Evolutionary conservation across 1,140 invertebrate species (phyloP).

Genomic region (Triops longicaudatus): DNA sequence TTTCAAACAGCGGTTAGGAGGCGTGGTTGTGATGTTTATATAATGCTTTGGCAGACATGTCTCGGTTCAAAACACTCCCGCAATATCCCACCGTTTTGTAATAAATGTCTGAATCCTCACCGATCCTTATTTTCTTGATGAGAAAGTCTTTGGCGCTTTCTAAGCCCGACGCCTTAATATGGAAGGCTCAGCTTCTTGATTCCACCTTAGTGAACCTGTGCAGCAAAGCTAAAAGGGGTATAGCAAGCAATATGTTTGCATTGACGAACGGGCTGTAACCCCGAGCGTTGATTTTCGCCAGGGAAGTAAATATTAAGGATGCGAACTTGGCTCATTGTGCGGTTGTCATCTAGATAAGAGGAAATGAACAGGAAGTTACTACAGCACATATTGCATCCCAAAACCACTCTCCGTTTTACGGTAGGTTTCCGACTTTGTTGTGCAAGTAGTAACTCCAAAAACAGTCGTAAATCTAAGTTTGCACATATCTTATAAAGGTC

Average conservation of each 20-base stretch:
- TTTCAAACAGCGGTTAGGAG: not conserved
- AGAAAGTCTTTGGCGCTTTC: not conserved
- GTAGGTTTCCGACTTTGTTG: no score
- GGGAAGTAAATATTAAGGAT: not conserved
- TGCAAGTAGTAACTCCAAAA: no score
- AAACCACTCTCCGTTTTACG: no score
- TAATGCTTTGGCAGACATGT: not conserved
- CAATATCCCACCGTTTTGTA: not conserved
- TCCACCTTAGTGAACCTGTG: not conserved
- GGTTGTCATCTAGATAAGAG: not conserved
- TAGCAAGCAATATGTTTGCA: slow-evolving; percentile 3
- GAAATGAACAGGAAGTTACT: not conserved
- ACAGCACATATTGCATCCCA: not conserved
- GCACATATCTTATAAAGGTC: no score
- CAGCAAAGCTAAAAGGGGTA: not conserved
- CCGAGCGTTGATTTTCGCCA: not conserved
- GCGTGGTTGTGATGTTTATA: not conserved
- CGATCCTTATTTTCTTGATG: no score
- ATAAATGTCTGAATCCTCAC: no score
- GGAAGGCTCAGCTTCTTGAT: not conserved
- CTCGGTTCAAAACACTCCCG: not conserved
- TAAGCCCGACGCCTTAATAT: not conserved
- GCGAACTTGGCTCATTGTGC: not conserved
- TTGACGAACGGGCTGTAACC: not conserved
- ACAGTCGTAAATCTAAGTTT: no score